phyloP scores from a whole-genome alignment of 2,113 vertebrate genomes.

The Paradoxurus hermaphroditus region DNA sequence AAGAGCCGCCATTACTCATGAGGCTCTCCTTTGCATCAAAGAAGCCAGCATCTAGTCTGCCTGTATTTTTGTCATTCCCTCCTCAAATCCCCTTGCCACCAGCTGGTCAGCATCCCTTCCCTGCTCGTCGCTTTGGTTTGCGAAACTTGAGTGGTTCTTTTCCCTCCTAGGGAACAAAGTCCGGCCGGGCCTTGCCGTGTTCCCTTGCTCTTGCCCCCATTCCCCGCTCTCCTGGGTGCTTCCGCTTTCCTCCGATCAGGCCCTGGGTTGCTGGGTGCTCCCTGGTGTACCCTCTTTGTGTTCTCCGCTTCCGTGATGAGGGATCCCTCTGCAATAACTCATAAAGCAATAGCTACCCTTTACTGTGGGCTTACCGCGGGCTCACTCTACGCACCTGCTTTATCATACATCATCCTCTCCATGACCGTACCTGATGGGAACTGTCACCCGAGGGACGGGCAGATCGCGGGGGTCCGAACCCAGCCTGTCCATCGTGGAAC shows the following conservation, averaged over 20 bases:
- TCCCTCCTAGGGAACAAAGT: neutral
- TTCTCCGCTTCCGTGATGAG: neutral
- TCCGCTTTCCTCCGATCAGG: neutral
- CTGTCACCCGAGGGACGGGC: neutral
- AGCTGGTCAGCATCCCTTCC: neutral
- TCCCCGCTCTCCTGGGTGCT: neutral
- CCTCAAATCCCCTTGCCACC: neutral
- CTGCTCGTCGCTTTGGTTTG: neutral
- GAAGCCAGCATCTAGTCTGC: neutral
- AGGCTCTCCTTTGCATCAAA: neutral
- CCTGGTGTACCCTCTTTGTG: neutral
- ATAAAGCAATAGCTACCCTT: neutral
- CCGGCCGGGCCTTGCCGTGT: neutral
- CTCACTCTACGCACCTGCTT: neutral
- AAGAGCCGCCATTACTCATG: neutral
- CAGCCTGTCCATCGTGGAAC: neutral
- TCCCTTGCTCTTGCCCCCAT: neutral
- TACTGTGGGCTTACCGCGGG: accelerated
- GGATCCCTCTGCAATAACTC: neutral
- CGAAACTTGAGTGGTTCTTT: neutral
- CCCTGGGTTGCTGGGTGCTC: neutral
- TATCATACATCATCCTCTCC: neutral
- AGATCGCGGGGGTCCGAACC: neutral
- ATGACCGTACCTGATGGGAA: neutral
- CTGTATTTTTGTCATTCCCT: neutral